Conservation (phyloP, 1,140 invertebrate genomes). For the Habropoda laboriosa region DNA sequence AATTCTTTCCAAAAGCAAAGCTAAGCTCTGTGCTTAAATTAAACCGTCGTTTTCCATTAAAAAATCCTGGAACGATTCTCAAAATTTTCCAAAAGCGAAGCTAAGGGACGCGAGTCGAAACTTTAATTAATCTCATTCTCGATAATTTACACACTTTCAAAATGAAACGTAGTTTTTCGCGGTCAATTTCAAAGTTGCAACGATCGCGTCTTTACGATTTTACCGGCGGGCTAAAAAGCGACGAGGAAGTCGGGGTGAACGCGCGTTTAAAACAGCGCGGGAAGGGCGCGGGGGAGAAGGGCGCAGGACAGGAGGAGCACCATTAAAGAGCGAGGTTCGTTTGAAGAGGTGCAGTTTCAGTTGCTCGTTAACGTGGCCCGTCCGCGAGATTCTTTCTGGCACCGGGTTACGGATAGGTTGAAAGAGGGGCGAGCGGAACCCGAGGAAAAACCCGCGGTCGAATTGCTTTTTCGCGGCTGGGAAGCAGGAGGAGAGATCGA, state of each 20-base stretch:
- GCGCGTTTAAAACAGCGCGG: constrained; percentile 17
- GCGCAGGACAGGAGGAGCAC: not conserved
- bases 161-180: too few relatives aligned
- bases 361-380: constrained; percentile 44
- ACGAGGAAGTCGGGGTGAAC: not conserved
- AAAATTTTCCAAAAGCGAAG: too few relatives aligned
- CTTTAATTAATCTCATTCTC: too few relatives aligned
- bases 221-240: not conserved
- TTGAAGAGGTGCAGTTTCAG: constrained; percentile 22
- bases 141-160: too few relatives aligned
- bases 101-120: too few relatives aligned
- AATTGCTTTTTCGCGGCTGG: constrained; percentile 22
- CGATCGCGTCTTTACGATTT: constrained; percentile 23
- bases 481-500: too few relatives aligned
- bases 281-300: not conserved
- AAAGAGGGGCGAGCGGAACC: not conserved
- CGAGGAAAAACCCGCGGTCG: not conserved
- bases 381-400: not conserved
- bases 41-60: too few relatives aligned
- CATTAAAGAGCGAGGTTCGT: constrained; percentile 20
- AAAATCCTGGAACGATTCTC: too few relatives aligned
- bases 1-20: too few relatives aligned
- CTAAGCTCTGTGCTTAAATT: too few relatives aligned
- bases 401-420: too few relatives aligned
- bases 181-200: too few relatives aligned